These are phyloP conservation scores for Leucophenga montana DNA, from an alignment of 2,888 invertebrate species.

Conservation along the genomic window DNA sequence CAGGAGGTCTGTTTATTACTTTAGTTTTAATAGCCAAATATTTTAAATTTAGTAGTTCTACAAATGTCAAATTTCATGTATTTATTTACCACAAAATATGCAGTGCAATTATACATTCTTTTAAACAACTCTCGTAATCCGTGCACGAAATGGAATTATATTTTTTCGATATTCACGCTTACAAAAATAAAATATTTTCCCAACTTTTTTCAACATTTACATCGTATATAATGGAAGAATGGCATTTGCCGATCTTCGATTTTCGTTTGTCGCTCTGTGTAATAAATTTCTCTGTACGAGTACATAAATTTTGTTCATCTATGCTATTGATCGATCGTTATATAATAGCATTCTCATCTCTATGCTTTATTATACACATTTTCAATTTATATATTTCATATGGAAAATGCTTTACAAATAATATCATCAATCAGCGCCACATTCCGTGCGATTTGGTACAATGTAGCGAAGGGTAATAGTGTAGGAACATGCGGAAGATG, in stretches of 20 bases:
- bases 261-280: background rate
- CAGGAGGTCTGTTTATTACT: too few species aligned
- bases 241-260: background rate
- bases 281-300: background rate
- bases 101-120: background rate
- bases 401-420: constrained; percentile 33
- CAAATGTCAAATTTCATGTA: too few species aligned
- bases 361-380: constrained; percentile 45
- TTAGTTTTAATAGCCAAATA: too few species aligned
- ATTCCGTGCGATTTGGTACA: constrained; percentile 48
- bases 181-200: constrained; percentile 13
- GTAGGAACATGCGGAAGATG: constrained; percentile 12
- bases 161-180: constrained; percentile 19
- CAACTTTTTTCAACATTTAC: background rate
- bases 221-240: background rate
- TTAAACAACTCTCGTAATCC: constrained; percentile 6
- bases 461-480: too few species aligned
- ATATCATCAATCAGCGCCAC: constrained; percentile 59
- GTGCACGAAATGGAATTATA: background rate
- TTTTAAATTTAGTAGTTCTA: too few species aligned
- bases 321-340: background rate
- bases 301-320: background rate
- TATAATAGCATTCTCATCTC: background rate
- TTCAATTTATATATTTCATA: constrained; percentile 43
- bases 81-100: too few species aligned